Evolutionary conservation across 2,797 vertebrate species (phyloP).

Genomic region (Rousettus madagascariensis): DNA sequence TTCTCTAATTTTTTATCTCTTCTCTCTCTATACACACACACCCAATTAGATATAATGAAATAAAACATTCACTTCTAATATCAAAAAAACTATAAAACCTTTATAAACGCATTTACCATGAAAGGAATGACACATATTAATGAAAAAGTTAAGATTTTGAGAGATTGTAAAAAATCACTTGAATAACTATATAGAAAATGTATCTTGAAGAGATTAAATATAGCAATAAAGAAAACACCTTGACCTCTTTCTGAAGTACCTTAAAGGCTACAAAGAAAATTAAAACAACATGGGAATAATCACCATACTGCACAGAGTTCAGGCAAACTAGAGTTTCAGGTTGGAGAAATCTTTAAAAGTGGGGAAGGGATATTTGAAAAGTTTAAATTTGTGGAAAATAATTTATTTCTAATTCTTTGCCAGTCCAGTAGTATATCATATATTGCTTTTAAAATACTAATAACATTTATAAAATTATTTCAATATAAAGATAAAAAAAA

Average conservation of each 20-base stretch:
- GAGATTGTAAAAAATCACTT: not conserved
- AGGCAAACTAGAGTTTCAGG: not conserved
- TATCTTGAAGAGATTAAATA: not conserved
- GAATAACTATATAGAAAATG: not conserved
- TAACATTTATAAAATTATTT: slow-evolving; percentile 53
- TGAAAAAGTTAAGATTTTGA: not conserved
- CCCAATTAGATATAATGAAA: not conserved
- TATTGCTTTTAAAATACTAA: slow-evolving; percentile 50
- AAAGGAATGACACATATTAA: not conserved
- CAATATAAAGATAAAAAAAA: not conserved
- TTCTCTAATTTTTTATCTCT: not conserved
- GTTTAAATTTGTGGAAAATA: not conserved
- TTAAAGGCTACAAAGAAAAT: not conserved
- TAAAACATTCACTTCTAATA: not conserved
- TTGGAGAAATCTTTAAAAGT: not conserved
- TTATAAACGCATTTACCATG: not conserved
- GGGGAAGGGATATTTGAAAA: not conserved
- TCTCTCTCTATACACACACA: not conserved
- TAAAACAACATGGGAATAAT: not conserved
- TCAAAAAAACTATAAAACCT: not conserved
- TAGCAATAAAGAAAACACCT: not conserved
- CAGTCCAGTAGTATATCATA: not conserved
- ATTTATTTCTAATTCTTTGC: not conserved
- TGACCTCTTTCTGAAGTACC: not conserved
- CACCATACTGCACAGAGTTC: not conserved